phyloP scores from a whole-genome alignment of 2,797 vertebrate species.

The Mycteria americana region DNA sequence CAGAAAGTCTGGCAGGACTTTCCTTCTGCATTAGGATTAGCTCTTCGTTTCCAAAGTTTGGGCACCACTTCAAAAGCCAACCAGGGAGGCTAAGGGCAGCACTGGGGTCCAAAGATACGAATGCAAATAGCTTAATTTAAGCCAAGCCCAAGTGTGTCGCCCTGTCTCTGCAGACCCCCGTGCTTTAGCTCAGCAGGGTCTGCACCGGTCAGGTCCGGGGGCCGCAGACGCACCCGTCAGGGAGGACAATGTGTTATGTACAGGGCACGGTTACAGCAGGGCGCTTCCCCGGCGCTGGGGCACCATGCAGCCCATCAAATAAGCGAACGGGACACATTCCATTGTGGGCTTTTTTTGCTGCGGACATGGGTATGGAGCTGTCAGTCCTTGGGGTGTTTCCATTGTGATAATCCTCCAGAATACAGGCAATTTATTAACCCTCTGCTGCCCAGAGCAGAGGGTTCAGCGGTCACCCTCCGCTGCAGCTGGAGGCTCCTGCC shows the following conservation, averaged over 20 bases:
- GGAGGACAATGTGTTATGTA: accelerated
- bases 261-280: neutral
- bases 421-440: slow-evolving; percentile 8
- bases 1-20: neutral
- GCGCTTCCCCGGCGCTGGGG: neutral
- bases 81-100: neutral
- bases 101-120: neutral
- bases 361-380: slow-evolving; percentile 36
- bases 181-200: neutral
- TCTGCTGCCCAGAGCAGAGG: neutral
- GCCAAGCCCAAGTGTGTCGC: neutral
- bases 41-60: neutral
- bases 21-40: neutral
- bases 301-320: neutral
- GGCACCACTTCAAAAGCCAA: neutral
- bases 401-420: slow-evolving; percentile 7
- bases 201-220: accelerated
- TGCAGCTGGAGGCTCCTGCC: neutral
- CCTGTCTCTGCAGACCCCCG: neutral
- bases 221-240: accelerated
- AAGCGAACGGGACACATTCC: slow-evolving; percentile 32
- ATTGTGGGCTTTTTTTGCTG: slow-evolving; percentile 46
- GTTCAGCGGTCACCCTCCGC: neutral
- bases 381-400: slow-evolving; percentile 30
- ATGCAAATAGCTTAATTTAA: neutral